Conservation (phyloP, 1,140 invertebrate species). For the Diplogasteroides magnus region DNA sequence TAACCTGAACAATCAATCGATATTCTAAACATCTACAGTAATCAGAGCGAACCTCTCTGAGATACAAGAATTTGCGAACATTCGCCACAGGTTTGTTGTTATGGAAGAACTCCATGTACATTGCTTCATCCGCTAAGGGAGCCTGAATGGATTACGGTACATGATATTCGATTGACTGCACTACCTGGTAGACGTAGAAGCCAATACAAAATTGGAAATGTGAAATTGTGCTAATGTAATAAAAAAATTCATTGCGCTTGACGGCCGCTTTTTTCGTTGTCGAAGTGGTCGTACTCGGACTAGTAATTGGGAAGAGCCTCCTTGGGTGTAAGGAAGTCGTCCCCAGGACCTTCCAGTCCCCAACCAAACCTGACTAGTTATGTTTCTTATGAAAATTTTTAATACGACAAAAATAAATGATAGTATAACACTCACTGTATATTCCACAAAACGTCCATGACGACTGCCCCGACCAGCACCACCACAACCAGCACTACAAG, state of each 20-base stretch:
- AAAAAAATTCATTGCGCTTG: conserved; percentile 86
- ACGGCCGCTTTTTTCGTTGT: too few species aligned
- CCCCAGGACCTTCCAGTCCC: too few species aligned
- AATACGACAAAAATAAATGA: too few species aligned
- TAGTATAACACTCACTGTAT: too few species aligned
- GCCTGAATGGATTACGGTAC: background rate
- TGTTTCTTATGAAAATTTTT: too few species aligned
- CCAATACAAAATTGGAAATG: conserved; percentile 56
- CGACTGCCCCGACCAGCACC: too few species aligned
- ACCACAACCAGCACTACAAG: too few species aligned
- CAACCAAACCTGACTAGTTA: too few species aligned
- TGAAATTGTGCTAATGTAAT: conserved; percentile 76
- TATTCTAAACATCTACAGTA: conserved; percentile 69
- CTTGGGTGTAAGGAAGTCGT: too few species aligned
- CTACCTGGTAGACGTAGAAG: conserved; percentile 82
- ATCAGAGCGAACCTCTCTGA: conserved; percentile 83
- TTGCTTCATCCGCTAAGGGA: background rate
- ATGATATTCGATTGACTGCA: too few species aligned
- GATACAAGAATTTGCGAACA: conserved; percentile 75
- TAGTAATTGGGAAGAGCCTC: conserved; percentile 73
- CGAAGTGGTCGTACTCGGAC: conserved; percentile 57
- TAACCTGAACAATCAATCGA: conserved; percentile 86
- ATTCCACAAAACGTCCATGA: too few species aligned
- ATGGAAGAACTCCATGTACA: conserved; percentile 11
- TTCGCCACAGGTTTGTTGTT: conserved; percentile 17